Evolutionary conservation across 2,113 vertebrate genomes (phyloP).

Genomic region (Odocoileus virginianus): DNA sequence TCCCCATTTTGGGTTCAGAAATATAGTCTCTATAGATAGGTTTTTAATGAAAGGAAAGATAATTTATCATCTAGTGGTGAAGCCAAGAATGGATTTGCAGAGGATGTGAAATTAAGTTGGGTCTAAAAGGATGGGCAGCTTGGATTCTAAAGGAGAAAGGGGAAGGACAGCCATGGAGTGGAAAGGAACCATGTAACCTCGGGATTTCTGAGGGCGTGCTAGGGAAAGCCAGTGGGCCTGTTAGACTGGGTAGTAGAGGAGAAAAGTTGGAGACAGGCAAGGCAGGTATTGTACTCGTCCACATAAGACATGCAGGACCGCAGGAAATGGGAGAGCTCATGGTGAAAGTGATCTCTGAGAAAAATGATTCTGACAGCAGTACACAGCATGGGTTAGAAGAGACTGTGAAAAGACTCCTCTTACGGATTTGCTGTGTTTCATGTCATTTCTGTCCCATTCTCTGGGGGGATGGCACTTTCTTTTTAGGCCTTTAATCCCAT

Average conservation of each 20-base stretch:
- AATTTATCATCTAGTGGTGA: constrained; percentile 17
- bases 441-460: neutral
- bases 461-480: neutral
- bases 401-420: neutral
- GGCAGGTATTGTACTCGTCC: neutral
- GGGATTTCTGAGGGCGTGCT: too few relatives aligned
- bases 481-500: neutral
- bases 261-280: neutral
- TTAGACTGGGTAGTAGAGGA: neutral
- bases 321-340: neutral
- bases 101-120: neutral
- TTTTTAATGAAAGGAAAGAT: constrained; percentile 60
- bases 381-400: neutral
- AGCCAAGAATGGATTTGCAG: constrained; percentile 41
- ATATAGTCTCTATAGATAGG: constrained; percentile 47
- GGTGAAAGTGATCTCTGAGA: neutral
- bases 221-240: neutral
- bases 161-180: neutral
- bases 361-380: neutral
- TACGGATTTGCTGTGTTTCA: neutral
- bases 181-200: neutral
- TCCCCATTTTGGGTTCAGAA: constrained; percentile 41
- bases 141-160: neutral
- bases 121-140: neutral
- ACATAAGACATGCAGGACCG: neutral